These are phyloP conservation scores for Oreotrochilus melanogaster DNA, from an alignment of 2,113 vertebrate species.

Conservation along the genomic window DNA sequence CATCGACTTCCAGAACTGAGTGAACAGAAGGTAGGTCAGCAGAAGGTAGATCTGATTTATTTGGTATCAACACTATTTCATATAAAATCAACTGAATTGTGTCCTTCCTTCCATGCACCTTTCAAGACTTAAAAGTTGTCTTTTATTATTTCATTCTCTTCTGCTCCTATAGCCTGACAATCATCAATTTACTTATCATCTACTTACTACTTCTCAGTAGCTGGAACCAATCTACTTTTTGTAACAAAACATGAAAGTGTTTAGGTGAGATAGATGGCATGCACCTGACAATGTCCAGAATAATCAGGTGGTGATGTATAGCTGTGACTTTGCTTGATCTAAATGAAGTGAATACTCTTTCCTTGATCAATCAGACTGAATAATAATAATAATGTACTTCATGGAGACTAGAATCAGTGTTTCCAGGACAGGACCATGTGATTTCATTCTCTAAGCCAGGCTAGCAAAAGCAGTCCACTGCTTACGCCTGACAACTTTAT, in stretches of 20 bases:
- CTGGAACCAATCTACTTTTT: not conserved
- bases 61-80: not conserved
- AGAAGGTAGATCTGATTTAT: not conserved
- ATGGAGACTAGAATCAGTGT: slow-evolving; percentile 30
- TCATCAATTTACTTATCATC: slow-evolving; percentile 38
- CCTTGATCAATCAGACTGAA: slow-evolving; percentile 66
- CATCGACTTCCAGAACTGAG: not conserved
- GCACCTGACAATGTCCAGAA: not conserved
- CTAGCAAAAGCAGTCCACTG: slow-evolving; percentile 13
- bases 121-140: not conserved
- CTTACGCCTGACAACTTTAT: slow-evolving; percentile 52
- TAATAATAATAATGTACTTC: slow-evolving; percentile 52
- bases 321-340: slow-evolving; percentile 23
- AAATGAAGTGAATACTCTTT: slow-evolving; percentile 59
- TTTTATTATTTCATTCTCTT: slow-evolving; percentile 34
- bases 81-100: not conserved
- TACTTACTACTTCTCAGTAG: not conserved
- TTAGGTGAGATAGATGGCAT: slow-evolving; percentile 14
- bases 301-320: slow-evolving; percentile 12
- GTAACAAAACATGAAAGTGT: slow-evolving; percentile 24
- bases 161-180: not conserved
- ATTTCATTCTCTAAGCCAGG: slow-evolving; percentile 47
- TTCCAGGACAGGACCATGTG: not conserved
- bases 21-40: not conserved
- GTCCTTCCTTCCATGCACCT: not conserved